Evolutionary conservation across 2,888 invertebrate species (phyloP).

Genomic region (Odontomyia ornata): DNA sequence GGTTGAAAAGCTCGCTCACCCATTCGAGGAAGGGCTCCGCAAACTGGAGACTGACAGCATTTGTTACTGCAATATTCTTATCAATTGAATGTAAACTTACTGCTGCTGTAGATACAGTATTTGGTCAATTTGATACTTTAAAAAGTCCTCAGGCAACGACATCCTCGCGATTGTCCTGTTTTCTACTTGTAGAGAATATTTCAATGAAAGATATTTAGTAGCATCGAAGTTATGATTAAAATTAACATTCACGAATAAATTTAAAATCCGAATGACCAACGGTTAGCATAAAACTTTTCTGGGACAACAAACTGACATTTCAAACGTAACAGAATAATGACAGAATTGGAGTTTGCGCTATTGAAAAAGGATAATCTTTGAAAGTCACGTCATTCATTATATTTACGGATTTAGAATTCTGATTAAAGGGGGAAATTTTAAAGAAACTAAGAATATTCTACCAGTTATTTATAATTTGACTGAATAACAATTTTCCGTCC

Average conservation of each 20-base stretch:
- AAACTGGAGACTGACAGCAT: background rate
- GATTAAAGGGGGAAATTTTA: no score
- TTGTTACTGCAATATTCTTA: background rate
- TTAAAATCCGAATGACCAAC: no score
- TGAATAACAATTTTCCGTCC: no score
- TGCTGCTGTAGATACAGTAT: constrained; percentile 23
- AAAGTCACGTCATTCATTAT: no score
- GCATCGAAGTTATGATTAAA: no score
- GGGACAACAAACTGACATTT: background rate
- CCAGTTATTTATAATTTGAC: no score
- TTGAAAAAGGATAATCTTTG: no score
- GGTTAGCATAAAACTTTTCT: background rate
- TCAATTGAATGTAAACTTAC: background rate
- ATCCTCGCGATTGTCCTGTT: background rate
- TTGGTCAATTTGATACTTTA: constrained; percentile 35
- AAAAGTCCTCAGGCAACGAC: constrained; percentile 9
- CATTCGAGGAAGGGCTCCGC: background rate
- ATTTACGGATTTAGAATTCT: no score
- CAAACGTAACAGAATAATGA: background rate
- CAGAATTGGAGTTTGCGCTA: background rate
- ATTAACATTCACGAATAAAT: no score
- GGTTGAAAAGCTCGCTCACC: background rate
- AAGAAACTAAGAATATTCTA: no score
- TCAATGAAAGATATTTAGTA: background rate
- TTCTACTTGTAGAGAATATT: background rate